Percentiles rank a stretch among this genome's conserved stretches.
Evolutionary conservation across 1,140 invertebrate species (phyloP).

Genomic region (Anadara kagoshimensis): DNA sequence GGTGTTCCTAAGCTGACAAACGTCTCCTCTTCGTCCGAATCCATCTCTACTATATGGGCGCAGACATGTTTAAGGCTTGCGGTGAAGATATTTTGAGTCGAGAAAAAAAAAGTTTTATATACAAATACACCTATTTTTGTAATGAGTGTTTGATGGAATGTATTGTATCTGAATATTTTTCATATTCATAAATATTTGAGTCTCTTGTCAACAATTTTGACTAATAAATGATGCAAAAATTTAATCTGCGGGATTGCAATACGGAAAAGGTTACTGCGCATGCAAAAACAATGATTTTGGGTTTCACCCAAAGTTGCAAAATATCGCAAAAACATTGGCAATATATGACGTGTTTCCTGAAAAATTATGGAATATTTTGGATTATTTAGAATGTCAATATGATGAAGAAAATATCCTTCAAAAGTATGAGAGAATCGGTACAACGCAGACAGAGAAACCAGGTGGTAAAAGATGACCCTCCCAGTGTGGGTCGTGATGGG

Average conservation of each 20-base stretch:
- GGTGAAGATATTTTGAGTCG: background rate
- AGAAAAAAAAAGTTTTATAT: no score
- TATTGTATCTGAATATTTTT: background rate
- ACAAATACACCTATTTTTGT: no score
- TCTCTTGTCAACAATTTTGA: background rate
- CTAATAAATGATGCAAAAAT: constrained; percentile 24
- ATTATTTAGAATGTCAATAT: constrained; percentile 2
- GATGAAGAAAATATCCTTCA: constrained; percentile 64
- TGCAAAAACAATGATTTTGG: constrained; percentile 25
- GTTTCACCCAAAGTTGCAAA: constrained; percentile 29
- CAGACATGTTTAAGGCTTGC: constrained; percentile 35
- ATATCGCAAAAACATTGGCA: background rate
- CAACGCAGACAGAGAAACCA: constrained; percentile 39
- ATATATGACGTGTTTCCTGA: background rate
- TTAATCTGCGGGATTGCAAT: constrained; percentile 6
- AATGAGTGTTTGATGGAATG: background rate
- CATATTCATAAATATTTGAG: background rate
- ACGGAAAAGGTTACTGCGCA: constrained; percentile 19
- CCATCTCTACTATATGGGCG: constrained; percentile 49
- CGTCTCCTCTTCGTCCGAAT: constrained; percentile 80
- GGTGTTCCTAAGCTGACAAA: constrained; percentile 84
- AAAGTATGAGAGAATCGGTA: constrained; percentile 52
- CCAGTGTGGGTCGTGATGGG: constrained; percentile 5
- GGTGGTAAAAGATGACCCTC: constrained; percentile 20
- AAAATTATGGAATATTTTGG: background rate